These are phyloP conservation scores for Plutella xylostella DNA, from an alignment of 2,888 invertebrate genomes.

Conservation along the genomic window DNA sequence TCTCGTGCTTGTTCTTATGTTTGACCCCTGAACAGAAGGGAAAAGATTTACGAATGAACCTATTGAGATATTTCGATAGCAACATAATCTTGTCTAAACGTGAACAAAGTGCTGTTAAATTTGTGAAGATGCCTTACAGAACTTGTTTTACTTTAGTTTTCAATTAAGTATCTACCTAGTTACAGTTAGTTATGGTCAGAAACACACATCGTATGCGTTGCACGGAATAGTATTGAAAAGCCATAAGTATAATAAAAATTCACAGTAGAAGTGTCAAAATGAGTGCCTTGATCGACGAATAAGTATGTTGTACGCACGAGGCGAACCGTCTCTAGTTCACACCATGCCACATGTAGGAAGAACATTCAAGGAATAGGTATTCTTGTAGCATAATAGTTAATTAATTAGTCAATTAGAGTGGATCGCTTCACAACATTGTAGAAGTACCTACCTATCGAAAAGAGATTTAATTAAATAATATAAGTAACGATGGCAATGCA, in stretches of 20 bases:
- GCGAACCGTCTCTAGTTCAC: background rate
- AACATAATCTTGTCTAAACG: too few relatives aligned
- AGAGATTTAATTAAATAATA: background rate
- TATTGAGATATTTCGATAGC: too few relatives aligned
- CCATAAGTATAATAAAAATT: background rate
- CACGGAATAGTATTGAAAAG: background rate
- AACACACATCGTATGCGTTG: too few relatives aligned
- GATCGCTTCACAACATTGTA: constrained; percentile 31
- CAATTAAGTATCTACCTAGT: too few relatives aligned
- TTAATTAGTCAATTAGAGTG: constrained; percentile 62
- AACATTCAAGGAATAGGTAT: background rate
- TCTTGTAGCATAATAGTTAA: constrained; percentile 48
- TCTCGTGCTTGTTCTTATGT: too few relatives aligned
- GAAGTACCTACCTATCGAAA: constrained; percentile 19
- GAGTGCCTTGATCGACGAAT: constrained; percentile 43
- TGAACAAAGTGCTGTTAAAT: too few relatives aligned
- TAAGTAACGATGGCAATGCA: background rate
- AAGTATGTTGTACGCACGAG: background rate
- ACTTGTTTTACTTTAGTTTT: too few relatives aligned
- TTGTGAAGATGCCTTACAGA: too few relatives aligned
- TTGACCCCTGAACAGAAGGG: too few relatives aligned
- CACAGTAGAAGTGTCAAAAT: constrained; percentile 29
- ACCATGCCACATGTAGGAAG: constrained; percentile 17
- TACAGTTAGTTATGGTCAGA: too few relatives aligned
- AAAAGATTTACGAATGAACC: too few relatives aligned